phyloP scores from a whole-genome alignment of 2,888 invertebrate genomes.

The Dermolepida albohirtum region DNA sequence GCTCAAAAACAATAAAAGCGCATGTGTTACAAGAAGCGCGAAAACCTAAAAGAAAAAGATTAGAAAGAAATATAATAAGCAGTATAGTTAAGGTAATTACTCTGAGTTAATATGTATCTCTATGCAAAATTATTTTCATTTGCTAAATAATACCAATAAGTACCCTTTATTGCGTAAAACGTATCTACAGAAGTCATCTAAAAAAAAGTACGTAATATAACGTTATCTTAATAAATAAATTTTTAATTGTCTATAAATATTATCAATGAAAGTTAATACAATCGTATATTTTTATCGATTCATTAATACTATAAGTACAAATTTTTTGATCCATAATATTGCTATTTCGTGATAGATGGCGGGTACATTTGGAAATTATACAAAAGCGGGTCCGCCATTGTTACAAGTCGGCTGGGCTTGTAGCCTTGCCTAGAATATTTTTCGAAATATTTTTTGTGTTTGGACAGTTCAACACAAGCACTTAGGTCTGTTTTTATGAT shows the following conservation, averaged over 20 bases:
- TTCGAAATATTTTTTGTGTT: conserved; percentile 56
- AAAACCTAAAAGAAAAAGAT: conserved; percentile 46
- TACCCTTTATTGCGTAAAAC: too few relatives aligned
- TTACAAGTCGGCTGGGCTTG: conserved; percentile 62
- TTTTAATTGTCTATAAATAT: too few relatives aligned
- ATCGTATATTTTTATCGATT: conserved; percentile 37
- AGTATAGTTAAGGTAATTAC: conserved; percentile 3
- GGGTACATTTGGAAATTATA: conserved; percentile 56
- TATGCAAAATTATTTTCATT: too few relatives aligned
- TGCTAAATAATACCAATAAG: too few relatives aligned
- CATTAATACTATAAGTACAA: conserved; percentile 1
- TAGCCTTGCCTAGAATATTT: conserved; percentile 61
- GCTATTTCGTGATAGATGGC: conserved; percentile 58
- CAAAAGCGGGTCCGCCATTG: conserved; percentile 66
- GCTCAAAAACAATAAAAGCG: conserved; percentile 37
- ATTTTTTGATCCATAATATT: conserved; percentile 27
- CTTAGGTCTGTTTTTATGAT: conserved; percentile 55
- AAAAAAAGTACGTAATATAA: too few relatives aligned
- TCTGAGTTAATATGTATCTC: too few relatives aligned
- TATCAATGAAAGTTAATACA: too few relatives aligned
- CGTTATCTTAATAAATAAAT: too few relatives aligned
- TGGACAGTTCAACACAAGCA: conserved; percentile 43
- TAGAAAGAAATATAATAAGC: conserved; percentile 1
- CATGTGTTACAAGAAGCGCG: conserved; percentile 50
- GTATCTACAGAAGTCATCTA: too few relatives aligned